Base-by-base conservation (phyloP, 2,113 vertebrate genomes). In the Burhinus bistriatus region DNA sequence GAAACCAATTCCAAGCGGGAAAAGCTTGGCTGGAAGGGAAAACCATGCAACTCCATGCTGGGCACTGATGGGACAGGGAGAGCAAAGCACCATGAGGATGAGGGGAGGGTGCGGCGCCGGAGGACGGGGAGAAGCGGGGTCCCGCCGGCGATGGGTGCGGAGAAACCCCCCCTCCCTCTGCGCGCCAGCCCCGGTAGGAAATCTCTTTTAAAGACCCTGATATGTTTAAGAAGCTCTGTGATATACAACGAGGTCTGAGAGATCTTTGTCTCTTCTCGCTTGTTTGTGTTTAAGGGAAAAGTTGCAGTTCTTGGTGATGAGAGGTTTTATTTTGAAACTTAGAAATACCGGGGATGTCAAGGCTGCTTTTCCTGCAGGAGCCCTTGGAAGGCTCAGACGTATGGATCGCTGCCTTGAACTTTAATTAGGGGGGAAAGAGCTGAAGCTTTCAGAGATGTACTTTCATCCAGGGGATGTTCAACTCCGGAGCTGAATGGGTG, bases 171-270 rank as follows among this genome's bases (percentile, higher is more conserved):
- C 47, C 47, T 20, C 47, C 47, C 47, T 22, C 55, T 25, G n/a
- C 42, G 52, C 34, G 38, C 38, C 62, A 45, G 5, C 45, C n/a
- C 65, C 5, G 40, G 7, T 1, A 12, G 30, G 44, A 66, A 59
- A 40, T 2, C 7, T n/a, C 38, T 42, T 40, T 12, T 8, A 8
- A 45, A 22, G 36, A 4, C 40, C 54, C 81, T 5, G 25, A 6
- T 9, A 6, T 4, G 47, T 32, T 42, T 38, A 18, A 38, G 68
- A 1, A 83, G 25, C 54, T 15, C 42, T 27, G 29, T 32, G 83
- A 26, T 12, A 9, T 0, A 29, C 3, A 0, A 1, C 1, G 4
- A 34, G 88, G 45, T 6, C 32, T 10, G 42, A 16, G 80, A 71
- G 47, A 61, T n/a, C 29, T 30, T 26, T 21, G 26, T 64, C 47